Base-by-base conservation (phyloP, 2,113 vertebrate species). In the Gasterosteus aculeatus region DNA sequence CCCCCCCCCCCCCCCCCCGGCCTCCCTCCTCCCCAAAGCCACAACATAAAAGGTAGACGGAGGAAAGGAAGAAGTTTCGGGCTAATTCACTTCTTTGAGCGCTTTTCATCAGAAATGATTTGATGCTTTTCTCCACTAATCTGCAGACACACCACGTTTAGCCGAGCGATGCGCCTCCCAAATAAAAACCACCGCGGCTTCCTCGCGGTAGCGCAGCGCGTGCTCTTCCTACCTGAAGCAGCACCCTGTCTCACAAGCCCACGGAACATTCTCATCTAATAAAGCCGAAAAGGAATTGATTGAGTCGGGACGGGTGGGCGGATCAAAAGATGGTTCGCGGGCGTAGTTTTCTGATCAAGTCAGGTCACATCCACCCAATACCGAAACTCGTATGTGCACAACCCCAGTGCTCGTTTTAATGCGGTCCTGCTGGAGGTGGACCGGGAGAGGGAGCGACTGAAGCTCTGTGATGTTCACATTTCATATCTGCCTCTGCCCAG, bases 381-480 rank as follows among this genome's bases (percentile, higher is more conserved):
- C 54, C 19, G 18, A 62, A 84, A 72, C 35, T 75, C 83, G 76
- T 54, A 64, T 72, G 60, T 78, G 64, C 68, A 85, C 81, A 8
- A 85, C 86, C 69, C 66, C 75, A 77, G 86, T 63, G 75, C 77
- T 68, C 3, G 46, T 84, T 89, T 89, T 89, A 89, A 91, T 87
- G 85, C 89, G 89, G 88, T 83, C 81, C 68, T 89, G 87, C 81
- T 79, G 86, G 69, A 81, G 88, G 74, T 81, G 22, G 68, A 70
- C 68, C 35, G 60, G 66, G 67, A 85, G 82, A 39, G 59, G 78
- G 26, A 85, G 66, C 86, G 78, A 85, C 80, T 85, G 85, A 83
- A 83, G 87, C 75, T 87, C 82, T 91, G 88, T 91, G 91, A 91
- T 91, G 91, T 92, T 89, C 90, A 85, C 81, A 85, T 88, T 91